Evolutionary conservation across 2,113 vertebrate genomes (phyloP).

Genomic region (Sphaerodactylus townsendi): DNA sequence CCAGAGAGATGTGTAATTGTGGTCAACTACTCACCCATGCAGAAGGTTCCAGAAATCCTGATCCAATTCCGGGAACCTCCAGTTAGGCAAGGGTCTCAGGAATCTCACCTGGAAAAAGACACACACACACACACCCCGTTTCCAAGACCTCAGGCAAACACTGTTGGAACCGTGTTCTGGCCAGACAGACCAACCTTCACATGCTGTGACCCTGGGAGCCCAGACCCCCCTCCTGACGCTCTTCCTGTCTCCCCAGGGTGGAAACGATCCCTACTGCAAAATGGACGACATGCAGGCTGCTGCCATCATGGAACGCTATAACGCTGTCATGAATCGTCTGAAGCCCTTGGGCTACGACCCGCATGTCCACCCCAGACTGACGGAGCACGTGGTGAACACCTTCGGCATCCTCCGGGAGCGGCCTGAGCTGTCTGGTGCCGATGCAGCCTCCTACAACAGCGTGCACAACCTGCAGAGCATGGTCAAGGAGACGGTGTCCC

Average conservation of each 20-base stretch:
- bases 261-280: constrained; percentile 28
- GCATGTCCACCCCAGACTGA: constrained; percentile 61
- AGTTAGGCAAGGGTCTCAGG: not conserved
- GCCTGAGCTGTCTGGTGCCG: not conserved
- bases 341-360: constrained; percentile 56
- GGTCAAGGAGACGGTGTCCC: constrained; percentile 31
- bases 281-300: constrained; percentile 52
- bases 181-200: not conserved
- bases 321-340: constrained; percentile 54
- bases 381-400: constrained; percentile 70
- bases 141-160: not conserved
- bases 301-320: constrained; percentile 54
- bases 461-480: constrained; percentile 25
- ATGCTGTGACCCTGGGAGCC: not conserved
- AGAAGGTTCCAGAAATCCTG: no score
- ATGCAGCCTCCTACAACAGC: constrained; percentile 29
- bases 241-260: not conserved
- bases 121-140: no score
- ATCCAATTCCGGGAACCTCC: not conserved
- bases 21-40: no score
- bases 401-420: constrained; percentile 69
- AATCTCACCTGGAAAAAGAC: not conserved
- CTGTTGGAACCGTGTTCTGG: no score
- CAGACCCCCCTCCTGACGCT: not conserved
- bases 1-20: no score